A percentile compares a stretch with the other conserved stretches of the same genome.
Conservation (phyloP, 2,797 vertebrate genomes). For the Silurus aristotelis region DNA sequence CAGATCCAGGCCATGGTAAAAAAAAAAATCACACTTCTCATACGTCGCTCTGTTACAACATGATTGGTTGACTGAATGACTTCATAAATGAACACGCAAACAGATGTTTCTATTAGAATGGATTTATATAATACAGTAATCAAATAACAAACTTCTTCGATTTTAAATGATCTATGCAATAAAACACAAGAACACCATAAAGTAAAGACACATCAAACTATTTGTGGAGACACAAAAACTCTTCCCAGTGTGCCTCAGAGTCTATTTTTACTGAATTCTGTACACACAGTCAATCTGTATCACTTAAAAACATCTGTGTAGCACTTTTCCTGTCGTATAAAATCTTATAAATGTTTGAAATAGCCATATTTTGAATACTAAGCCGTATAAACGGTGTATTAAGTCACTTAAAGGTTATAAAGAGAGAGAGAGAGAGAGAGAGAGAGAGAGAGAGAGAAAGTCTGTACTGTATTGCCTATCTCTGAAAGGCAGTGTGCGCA, state of each 20-base stretch:
- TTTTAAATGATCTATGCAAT: not conserved
- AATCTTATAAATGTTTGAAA: not conserved
- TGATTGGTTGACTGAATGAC: not conserved
- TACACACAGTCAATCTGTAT: slow-evolving; percentile 47
- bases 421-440: not conserved
- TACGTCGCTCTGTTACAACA: not conserved
- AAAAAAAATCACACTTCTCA: not conserved
- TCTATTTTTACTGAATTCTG: slow-evolving; percentile 57
- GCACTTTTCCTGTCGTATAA: not conserved
- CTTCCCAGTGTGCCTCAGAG: slow-evolving; percentile 50
- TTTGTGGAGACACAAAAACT: not conserved
- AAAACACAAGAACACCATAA: not conserved
- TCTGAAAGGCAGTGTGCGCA: slow-evolving; percentile 59
- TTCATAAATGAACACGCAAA: not conserved
- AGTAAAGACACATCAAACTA: not conserved
- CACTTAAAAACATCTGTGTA: not conserved
- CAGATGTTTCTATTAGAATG: not conserved
- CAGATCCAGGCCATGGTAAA: too few species aligned
- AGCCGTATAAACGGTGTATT: not conserved
- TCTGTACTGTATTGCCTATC: not conserved
- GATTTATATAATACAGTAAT: not conserved
- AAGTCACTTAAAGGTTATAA: not conserved
- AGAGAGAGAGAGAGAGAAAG: not conserved
- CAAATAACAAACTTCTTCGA: not conserved
- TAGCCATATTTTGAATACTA: not conserved